These are phyloP conservation scores for Eumacrocentrus americanus DNA, from an alignment of 2,888 invertebrate species.

Conservation along the genomic window DNA sequence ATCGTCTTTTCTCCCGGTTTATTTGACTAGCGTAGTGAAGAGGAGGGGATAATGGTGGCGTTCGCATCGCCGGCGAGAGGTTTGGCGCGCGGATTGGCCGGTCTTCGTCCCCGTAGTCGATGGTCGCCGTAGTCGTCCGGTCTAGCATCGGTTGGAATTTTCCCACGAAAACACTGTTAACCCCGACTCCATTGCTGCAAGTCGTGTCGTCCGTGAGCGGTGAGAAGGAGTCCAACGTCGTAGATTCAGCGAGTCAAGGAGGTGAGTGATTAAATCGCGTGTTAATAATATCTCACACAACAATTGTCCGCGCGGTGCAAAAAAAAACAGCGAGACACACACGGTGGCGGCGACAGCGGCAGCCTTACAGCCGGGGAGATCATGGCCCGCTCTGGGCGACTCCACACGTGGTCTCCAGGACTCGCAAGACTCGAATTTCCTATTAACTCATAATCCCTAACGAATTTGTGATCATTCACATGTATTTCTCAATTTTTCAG, in stretches of 20 bases:
- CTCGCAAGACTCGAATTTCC: conserved; percentile 10
- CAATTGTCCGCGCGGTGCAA: conserved; percentile 11
- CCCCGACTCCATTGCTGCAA: conserved; percentile 49
- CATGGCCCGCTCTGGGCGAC: conserved; percentile 29
- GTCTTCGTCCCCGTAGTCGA: conserved; percentile 41
- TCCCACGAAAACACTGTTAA: conserved; percentile 50
- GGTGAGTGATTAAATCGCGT: conserved; percentile 28
- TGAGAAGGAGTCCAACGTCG: conserved; percentile 36
- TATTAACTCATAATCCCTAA: not conserved
- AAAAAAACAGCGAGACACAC: not conserved
- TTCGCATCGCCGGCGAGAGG: conserved; percentile 14
- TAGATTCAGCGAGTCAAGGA: conserved; percentile 31
- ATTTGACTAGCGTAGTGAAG: not conserved
- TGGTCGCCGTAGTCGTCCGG: conserved; percentile 50
- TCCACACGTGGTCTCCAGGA: conserved; percentile 44
- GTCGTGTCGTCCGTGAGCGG: conserved; percentile 42
- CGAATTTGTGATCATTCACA: conserved; percentile 10
- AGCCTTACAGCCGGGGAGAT: conserved; percentile 26
- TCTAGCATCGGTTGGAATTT: conserved; percentile 53
- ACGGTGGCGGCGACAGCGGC: conserved; percentile 8
- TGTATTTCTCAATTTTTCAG: not conserved
- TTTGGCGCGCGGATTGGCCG: conserved; percentile 35
- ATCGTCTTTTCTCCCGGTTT: not conserved
- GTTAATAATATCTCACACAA: too few relatives aligned
- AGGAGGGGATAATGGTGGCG: conserved; percentile 18